phyloP scores from a whole-genome alignment of 2,113 vertebrate species.

The Perognathus longimembris region DNA sequence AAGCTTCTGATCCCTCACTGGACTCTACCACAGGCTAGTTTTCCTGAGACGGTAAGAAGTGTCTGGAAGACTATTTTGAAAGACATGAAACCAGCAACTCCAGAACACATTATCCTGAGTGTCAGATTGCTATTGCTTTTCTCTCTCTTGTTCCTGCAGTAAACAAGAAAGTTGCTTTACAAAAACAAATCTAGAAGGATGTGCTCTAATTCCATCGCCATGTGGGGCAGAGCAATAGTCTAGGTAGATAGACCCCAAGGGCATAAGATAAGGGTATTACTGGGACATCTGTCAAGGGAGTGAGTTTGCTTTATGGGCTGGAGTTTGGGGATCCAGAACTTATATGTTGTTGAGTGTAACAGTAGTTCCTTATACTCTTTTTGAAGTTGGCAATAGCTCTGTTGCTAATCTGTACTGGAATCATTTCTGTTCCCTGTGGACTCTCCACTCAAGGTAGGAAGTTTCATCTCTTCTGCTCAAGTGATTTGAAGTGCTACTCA shows the following conservation, averaged over 20 bases:
- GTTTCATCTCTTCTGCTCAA: background rate
- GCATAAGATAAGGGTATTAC: background rate
- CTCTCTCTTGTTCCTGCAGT: background rate
- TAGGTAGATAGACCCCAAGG: background rate
- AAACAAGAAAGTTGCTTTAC: conserved; percentile 1
- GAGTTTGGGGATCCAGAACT: background rate
- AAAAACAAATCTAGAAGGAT: background rate
- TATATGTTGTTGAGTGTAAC: background rate
- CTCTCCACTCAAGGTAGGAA: background rate
- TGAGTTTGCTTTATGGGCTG: background rate
- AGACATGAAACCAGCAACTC: background rate
- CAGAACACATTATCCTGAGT: background rate
- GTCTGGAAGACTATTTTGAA: conserved; percentile 7
- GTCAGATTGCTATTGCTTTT: background rate
- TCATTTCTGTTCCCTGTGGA: background rate
- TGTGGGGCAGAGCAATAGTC: background rate
- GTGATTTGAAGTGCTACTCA: background rate
- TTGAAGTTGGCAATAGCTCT: background rate
- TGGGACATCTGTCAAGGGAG: background rate
- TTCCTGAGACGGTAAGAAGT: background rate
- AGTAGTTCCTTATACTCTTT: background rate
- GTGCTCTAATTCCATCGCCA: background rate
- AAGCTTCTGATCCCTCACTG: background rate
- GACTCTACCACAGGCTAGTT: background rate
- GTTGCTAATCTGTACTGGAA: background rate